Base-by-base conservation (phyloP, 2,888 invertebrate species). In the Meandrusa payeni region DNA sequence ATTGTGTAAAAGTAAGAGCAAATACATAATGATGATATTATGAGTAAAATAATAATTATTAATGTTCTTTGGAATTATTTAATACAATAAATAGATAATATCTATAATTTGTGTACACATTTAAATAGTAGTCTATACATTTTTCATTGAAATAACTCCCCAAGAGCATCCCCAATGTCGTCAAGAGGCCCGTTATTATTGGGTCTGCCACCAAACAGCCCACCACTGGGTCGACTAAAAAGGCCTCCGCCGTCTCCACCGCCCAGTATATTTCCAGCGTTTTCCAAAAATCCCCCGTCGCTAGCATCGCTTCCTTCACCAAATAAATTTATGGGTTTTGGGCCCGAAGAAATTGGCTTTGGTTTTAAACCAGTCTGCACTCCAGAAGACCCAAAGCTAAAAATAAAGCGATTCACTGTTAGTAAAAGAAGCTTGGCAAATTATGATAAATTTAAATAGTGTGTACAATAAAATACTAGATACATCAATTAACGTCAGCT, bases 361-460 rank as follows among this genome's bases (percentile, higher is more conserved):
- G 87, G 88, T 51, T 85, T 86, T 27, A 83, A 59, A 1, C 86
- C 86, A n/a, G 83, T 78, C 57, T 82, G 75, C 5, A 88, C 51
- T 2, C 88, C 88, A 11, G 77, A 73, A 22, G 76, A 49, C 17
- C 88, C 88, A 28, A 88, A 56, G 7, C 88, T 88, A 52, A 43
- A 69, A 76, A n/a, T n/a, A n/a, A n/a, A n/a, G n/a, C n/a, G n/a
- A n/a, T n/a, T n/a, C n/a, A n/a, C n/a, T n/a, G n/a, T n/a, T n/a
- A n/a, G n/a, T n/a, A n/a, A n/a, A n/a, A n/a, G n/a, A n/a, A n/a
- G n/a, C n/a, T n/a, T n/a, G n/a, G n/a, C n/a, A n/a, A n/a, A n/a
- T n/a, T n/a, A n/a, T n/a, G n/a, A n/a, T n/a, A n/a, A n/a, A n/a
- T n/a, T n/a, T n/a, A n/a, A n/a, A n/a, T n/a, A n/a, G n/a, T n/a